Conservation (phyloP, 53 echinoderm and acorn worm species). For the Echinometra lucunter region DNA sequence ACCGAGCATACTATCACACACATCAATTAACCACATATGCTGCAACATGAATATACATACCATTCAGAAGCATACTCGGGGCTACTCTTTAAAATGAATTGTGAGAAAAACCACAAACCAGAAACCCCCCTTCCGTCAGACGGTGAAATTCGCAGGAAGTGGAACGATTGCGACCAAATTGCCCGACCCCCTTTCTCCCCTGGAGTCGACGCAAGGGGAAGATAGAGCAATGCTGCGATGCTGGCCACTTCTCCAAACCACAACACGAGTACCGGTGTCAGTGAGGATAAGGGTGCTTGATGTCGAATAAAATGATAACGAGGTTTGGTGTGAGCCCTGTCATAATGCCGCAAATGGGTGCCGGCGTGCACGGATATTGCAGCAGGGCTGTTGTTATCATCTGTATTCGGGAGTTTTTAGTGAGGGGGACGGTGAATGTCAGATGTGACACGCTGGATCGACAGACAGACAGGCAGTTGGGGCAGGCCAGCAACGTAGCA, state of each 20-base stretch:
- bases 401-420: conserved; percentile 38
- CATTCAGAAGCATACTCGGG: conserved; percentile 55
- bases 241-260: conserved; percentile 11
- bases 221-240: not conserved
- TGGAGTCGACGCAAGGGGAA: conserved; percentile 6
- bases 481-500: conserved; percentile 11
- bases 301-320: conserved; percentile 40
- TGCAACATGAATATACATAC: conserved; percentile 40
- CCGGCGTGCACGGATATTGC: conserved; percentile 50
- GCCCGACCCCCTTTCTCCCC: conserved; percentile 41
- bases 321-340: conserved; percentile 54
- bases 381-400: conserved; percentile 52
- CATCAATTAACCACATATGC: conserved; percentile 7
- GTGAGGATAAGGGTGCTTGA: conserved; percentile 24
- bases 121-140: conserved; percentile 19
- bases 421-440: conserved; percentile 37
- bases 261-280: conserved; percentile 43
- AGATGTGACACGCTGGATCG: conserved; percentile 37
- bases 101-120: conserved; percentile 19
- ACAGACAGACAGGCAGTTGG: conserved; percentile 49
- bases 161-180: conserved; percentile 29
- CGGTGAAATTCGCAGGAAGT: not conserved
- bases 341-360: conserved; percentile 42
- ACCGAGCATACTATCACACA: not conserved
- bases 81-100: conserved; percentile 2